Conservation (phyloP, 2,888 invertebrate species). For the Cheilosia pagana region DNA sequence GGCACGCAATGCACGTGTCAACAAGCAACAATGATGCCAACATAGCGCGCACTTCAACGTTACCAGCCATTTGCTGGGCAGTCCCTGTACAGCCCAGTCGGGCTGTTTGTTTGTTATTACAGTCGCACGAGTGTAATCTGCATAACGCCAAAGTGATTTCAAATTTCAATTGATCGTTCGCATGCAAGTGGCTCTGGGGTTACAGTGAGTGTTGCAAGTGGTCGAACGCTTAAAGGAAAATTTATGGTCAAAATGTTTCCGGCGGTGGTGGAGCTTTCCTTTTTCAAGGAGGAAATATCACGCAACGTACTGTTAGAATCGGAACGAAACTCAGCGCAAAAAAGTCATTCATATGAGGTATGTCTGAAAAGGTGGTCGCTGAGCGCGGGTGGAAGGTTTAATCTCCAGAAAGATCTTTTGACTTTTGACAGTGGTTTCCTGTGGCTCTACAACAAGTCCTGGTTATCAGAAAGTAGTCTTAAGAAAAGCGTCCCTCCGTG, state of each 20-base stretch:
- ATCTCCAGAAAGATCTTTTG: too few relatives aligned
- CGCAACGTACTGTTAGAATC: too few relatives aligned
- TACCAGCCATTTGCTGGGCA: background rate
- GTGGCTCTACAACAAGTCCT: too few relatives aligned
- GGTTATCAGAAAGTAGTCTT: too few relatives aligned
- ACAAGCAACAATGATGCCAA: conserved; percentile 73
- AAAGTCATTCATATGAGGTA: too few relatives aligned
- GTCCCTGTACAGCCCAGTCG: background rate
- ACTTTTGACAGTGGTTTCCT: too few relatives aligned
- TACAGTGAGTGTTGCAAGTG: conserved; percentile 40
- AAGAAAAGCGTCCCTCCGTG: too few relatives aligned
- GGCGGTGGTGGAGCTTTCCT: background rate
- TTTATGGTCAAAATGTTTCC: conserved; percentile 59
- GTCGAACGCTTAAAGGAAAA: conserved; percentile 30
- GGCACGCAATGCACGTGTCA: conserved; percentile 72
- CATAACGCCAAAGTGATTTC: conserved; percentile 67
- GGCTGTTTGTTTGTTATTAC: conserved; percentile 35
- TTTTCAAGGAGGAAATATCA: too few relatives aligned
- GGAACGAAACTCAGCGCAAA: fast-evolving
- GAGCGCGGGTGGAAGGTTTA: too few relatives aligned
- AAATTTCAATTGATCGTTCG: conserved; percentile 57
- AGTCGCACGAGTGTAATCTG: conserved; percentile 61
- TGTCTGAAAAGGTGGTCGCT: too few relatives aligned
- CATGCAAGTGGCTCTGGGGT: conserved; percentile 28
- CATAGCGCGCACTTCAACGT: conserved; percentile 36